Evolutionary conservation across 2,797 vertebrate genomes (phyloP), one percentile per base, ranked within the genome.

Genomic region (Hypotaenidia philippensis): DNA sequence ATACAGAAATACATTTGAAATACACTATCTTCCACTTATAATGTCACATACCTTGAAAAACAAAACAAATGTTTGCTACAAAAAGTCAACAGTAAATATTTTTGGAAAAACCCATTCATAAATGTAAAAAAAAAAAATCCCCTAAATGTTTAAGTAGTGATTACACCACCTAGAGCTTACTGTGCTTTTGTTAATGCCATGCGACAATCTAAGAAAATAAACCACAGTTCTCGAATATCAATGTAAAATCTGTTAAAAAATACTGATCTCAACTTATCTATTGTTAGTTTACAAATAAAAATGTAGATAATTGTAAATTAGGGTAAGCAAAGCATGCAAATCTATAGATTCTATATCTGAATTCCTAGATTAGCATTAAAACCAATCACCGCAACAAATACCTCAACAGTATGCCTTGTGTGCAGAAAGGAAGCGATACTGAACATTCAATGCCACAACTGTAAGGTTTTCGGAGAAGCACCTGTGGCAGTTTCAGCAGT

Each of bases 401-500:
- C 99, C 99, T 99, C 98, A 98, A 98, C 99, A 98, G 99, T 99
- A 98, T 98, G 99, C 99, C 99, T 98, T 98, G 99, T 98, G 99
- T 99, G 99, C 98, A 98, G 99, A 99, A 98, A 98, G 98, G 99
- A 98, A 99, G 99, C 98, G 98, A 99, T 98, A 99, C 99, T 99
- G 99, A 99, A 98, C 98, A 99, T 98, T 99, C 99, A 99, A 98
- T 99, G 99, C 99, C 99, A 99, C 99, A 99, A 99, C 99, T 98
- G 99, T 99, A 99, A 99, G 99, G 99, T 99, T 99, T 99, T 99
- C 99, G 99, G 99, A 99, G 99, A 99, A 97, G 99, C 99, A 99
- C 99, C 98, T 98, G 99, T 99, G 99, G 99, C 99, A 99, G 99
- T 99, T 99, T 99, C 99, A 99, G 99, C 99, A 98, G 99, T 99